Evolutionary conservation across 2,888 invertebrate species (phyloP), one percentile per base, ranked within the genome.

Genomic region (Erebia epiphron): DNA sequence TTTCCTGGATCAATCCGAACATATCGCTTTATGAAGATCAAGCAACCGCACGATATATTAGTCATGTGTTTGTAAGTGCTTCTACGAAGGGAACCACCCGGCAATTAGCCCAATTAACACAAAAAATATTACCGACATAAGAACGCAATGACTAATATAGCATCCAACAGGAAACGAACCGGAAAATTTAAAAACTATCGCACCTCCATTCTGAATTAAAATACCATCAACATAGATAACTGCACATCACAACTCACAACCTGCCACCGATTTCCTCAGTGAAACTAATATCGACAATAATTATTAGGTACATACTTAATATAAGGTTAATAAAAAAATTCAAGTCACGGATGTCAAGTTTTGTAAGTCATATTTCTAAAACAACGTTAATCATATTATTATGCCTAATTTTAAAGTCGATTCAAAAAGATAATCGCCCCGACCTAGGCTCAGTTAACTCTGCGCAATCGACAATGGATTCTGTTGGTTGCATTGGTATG

Each of bases 371-470:
- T 86, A 89, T 86, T 86, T 86, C 80, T 87, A 89, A 89, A 89
- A 89, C 88, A 88, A 88, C 86, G 82, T 87, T 87, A 87, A 89
- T 89, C 85, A 90, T 77, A 77, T 91, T 90, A 91, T 89, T 89
- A 88, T 86, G 83, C 82, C 86, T 89, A 90, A 92, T 90, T 91
- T 87, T 83, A 86, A 86, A 88, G 86, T 86, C 87, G 85, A 89
- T 86, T 86, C 84, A 83, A 86, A 83, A 86, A 87, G 84, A 89
- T 90, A 88, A 90, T 89, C 85, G 83, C 82, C 85, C 80, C 82
- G 81, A 84, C 80, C 86, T 86, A 86, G 83, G 83, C 18, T 81
- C 75, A 75, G 79, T 84, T 82, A 86, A 83, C 82, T 81, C 79
- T 57, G 78, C 83, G 79, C 79, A 79, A 81, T 82, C 85, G 77